Base-by-base conservation (phyloP, 2,113 vertebrate genomes). In the Zosterops borbonicus region DNA sequence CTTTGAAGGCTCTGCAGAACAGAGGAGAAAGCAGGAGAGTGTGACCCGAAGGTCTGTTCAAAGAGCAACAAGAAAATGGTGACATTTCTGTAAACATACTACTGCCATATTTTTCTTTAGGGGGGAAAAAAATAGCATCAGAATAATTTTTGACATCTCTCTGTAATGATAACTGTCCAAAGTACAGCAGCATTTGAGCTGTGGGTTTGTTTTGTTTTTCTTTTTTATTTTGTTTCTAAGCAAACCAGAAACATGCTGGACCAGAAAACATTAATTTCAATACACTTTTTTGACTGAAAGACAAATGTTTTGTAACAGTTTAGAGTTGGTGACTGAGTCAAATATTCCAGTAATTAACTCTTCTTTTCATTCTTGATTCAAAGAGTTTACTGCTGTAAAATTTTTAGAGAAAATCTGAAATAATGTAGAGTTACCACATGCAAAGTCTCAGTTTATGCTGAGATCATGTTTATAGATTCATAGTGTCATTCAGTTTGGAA, bases 181-280 rank as follows among this genome's bases (percentile, higher is more conserved):
- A 94, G 16, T 50, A 46, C 2, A 84, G 10, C 35, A 69, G 50
- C 3, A 47, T 5, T 25, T 44, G 28, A 24, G 41, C 46, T 39
- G 12, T 49, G 3, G 4, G 0, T 29, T 28, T 39, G 0, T 47
- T 16, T 41, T 2, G 11, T n/a, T 67, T 21, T 19, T 18, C 4
- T 44, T 9, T 14, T 16, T 9, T 9, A 27, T 58, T 63, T 55
- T 14, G 19, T 22, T 16, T 4, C 3, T 41, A 39, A 83, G 21
- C 14, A 90, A 39, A 62, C 8, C 23, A 49, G 87, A 92, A 93
- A 68, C 14, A 10, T 39, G 7, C 19, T 56, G 46, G 9, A 73
- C 19, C 41, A 94, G 22, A 82, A 70, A 90, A 29, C 3, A 23
- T 46, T 71, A 39, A 4, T 86, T 88, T 86, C 23, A 89, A 37